Evolutionary conservation across 2,888 invertebrate species (phyloP), one percentile per base, ranked within the genome.

Genomic region (Drosophila maculinotata): DNA sequence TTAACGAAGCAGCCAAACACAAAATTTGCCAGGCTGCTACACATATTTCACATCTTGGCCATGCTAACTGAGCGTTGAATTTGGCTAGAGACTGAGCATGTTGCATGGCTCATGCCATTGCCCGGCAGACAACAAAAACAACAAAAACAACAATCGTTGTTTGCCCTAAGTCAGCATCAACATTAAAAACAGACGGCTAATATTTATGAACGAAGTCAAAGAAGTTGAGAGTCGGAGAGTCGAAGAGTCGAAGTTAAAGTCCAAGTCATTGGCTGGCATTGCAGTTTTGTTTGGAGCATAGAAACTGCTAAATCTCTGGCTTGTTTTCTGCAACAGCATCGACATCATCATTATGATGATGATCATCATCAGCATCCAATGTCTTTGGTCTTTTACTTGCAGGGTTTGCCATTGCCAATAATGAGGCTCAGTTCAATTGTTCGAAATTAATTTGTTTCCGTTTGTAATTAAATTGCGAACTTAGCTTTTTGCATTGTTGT

Each of bases 391-490:
- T 39, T 23, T 15, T 36, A 10, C 36, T 20, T 65, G 59, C 47
- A 47, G 42, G 52, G 62, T 52, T 63, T 42, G 45, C 30, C 58
- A 17, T 35, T 47, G 67, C 64, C 69, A 83, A 81, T 81, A 83
- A 73, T 71, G 69, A 68, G 71, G 76, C 75, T 77, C 69, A 67
- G 74, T 86, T 77, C 75, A 78, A 77, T 78, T 82, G 83, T 74
- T 67, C 49, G 42, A 79, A 79, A 79, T 87, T 76, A 77, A 79
- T 77, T 72, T 73, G 75, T 85, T 87, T 87, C 88, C 83, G 86
- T 82, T 84, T 65, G 71, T 70, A 77, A 87, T 85, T 86, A 71
- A 84, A 73, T 65, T 51, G 62, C 57, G 33, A 67, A 41, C 38
- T 58, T 60, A 26, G 56, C 60, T 62, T 41, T 41, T 44, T 53